phyloP scores from a whole-genome alignment of 2,113 vertebrate genomes.

The Ceyx melanurus region DNA sequence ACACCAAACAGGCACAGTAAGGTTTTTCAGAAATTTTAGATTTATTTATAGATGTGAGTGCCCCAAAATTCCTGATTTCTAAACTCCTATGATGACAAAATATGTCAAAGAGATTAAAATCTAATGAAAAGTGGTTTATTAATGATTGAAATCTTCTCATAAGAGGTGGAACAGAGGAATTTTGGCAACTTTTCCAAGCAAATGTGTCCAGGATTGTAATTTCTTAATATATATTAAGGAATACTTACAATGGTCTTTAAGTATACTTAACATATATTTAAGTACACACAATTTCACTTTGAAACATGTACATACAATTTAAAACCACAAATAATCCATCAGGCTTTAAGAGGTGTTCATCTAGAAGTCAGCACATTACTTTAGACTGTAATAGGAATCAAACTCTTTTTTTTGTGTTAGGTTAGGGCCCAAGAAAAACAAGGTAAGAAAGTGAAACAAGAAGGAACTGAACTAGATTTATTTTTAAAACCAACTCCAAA shows the following conservation, averaged over 20 bases:
- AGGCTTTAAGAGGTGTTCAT: neutral
- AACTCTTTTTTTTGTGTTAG: neutral
- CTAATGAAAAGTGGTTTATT: neutral
- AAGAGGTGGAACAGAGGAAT: neutral
- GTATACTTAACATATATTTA: neutral
- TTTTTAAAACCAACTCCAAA: neutral
- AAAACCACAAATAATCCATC: neutral
- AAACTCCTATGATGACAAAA: neutral
- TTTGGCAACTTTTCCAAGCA: neutral
- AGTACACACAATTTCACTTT: neutral
- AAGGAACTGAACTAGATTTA: neutral
- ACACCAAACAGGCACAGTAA: neutral
- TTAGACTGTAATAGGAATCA: neutral
- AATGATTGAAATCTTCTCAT: neutral
- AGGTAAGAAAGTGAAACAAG: neutral
- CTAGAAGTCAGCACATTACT: neutral
- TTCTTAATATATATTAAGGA: neutral
- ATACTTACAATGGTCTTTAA: neutral
- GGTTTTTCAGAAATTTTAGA: neutral
- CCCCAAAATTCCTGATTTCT: neutral
- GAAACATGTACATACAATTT: rapidly evolving
- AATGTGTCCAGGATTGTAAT: neutral
- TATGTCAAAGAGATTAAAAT: neutral
- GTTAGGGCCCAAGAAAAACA: neutral
- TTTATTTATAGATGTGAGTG: neutral